These are phyloP conservation scores for Drosophila bunnanda DNA, from an alignment of 2,888 invertebrate species.

Conservation along the genomic window DNA sequence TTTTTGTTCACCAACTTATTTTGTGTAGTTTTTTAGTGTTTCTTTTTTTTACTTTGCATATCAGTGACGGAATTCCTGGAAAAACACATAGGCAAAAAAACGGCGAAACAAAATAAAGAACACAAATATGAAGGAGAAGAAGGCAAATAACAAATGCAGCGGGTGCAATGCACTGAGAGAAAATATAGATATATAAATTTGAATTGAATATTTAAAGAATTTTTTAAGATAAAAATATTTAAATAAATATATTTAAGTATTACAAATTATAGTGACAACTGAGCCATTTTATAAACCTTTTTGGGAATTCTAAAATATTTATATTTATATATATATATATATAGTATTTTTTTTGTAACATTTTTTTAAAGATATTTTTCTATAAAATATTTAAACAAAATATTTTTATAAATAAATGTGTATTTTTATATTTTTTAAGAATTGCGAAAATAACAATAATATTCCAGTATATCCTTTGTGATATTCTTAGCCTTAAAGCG, in stretches of 20 bases:
- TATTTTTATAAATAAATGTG: too few relatives aligned
- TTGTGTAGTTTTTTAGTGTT: constrained; percentile 24
- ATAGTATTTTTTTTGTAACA: too few relatives aligned
- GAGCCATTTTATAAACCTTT: too few relatives aligned
- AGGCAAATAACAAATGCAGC: constrained; percentile 30
- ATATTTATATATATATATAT: neutral
- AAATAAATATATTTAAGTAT: too few relatives aligned
- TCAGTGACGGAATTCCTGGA: constrained; percentile 82
- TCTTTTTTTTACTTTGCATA: constrained; percentile 28
- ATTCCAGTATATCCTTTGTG: too few relatives aligned
- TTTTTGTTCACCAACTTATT: constrained; percentile 23
- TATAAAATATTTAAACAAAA: neutral
- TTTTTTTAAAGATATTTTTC: neutral
- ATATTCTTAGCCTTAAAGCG: too few relatives aligned
- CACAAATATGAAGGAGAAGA: constrained; percentile 37
- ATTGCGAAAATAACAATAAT: neutral
- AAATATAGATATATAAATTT: neutral
- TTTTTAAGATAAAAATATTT: neutral
- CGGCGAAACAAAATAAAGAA: constrained; percentile 33
- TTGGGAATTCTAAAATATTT: too few relatives aligned
- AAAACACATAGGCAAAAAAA: constrained; percentile 76
- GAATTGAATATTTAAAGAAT: too few relatives aligned
- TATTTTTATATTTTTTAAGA: neutral
- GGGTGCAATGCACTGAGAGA: constrained; percentile 27
- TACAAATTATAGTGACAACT: too few relatives aligned